phyloP scores from a whole-genome alignment of 2,888 invertebrate genomes.

The Nomada lathburiana region DNA sequence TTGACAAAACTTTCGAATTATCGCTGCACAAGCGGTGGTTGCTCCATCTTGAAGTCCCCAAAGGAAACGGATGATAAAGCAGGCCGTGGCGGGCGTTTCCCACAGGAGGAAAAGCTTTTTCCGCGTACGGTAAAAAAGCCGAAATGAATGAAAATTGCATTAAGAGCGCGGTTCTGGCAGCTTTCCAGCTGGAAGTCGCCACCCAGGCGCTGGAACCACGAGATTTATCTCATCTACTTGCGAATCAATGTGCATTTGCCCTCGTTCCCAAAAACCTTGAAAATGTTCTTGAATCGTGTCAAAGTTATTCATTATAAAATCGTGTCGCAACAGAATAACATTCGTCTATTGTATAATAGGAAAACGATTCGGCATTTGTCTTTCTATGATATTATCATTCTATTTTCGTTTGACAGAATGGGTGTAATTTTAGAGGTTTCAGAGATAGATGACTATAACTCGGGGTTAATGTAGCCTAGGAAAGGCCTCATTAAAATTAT shows the following conservation, averaged over 20 bases:
- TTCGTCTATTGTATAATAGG: background rate
- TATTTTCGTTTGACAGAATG: background rate
- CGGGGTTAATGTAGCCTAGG: background rate
- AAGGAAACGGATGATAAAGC: constrained; percentile 68
- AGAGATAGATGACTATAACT: background rate
- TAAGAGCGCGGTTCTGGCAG: constrained; percentile 59
- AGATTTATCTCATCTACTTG: constrained; percentile 50
- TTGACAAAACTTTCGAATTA: constrained; percentile 9
- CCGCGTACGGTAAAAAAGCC: constrained; percentile 60
- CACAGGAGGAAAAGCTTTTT: constrained; percentile 41
- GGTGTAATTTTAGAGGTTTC: background rate
- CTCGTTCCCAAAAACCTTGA: constrained; percentile 16
- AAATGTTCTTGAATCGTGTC: background rate
- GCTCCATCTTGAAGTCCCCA: constrained; percentile 68
- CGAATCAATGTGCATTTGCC: constrained; percentile 16
- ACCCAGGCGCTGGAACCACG: constrained; percentile 44
- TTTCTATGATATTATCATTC: background rate
- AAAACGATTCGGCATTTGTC: background rate
- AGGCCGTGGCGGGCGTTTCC: constrained; percentile 51
- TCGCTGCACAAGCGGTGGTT: constrained; percentile 48
- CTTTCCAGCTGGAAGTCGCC: constrained; percentile 57
- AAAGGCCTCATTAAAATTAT: constrained; percentile 18
- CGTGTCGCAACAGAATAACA: background rate
- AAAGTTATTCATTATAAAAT: background rate
- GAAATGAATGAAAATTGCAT: constrained; percentile 62